Evolutionary conservation across 1,140 invertebrate species (phyloP).

Genomic region (Cataglyphis hispanica): DNA sequence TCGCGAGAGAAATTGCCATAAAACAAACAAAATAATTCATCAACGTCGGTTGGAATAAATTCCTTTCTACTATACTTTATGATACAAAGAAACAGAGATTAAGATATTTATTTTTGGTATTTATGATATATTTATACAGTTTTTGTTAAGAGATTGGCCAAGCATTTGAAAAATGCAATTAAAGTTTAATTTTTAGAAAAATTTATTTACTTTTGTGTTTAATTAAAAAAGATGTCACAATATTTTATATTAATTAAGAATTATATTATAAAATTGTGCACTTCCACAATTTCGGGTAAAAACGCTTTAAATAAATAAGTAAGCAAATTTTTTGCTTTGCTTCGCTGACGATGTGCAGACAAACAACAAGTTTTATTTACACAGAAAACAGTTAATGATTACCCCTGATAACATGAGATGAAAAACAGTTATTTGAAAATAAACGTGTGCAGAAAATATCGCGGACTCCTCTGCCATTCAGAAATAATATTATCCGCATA

Average conservation of each 20-base stretch:
- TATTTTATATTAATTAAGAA: not conserved
- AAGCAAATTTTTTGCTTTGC: not conserved
- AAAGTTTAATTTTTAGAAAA: not conserved
- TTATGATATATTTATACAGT: not conserved
- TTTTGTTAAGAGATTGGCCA: not conserved
- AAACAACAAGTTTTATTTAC: not conserved
- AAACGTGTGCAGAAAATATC: not conserved
- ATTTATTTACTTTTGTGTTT: not conserved
- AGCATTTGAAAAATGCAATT: not conserved
- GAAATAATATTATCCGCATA: conserved; percentile 57
- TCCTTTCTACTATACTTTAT: conserved; percentile 33
- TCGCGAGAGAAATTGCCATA: conserved; percentile 39
- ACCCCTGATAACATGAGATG: not conserved
- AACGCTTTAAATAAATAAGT: not conserved
- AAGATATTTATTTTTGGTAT: conserved; percentile 34
- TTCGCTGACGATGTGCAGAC: not conserved
- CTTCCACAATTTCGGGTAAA: not conserved
- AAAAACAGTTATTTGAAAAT: conserved; percentile 10
- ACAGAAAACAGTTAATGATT: not conserved
- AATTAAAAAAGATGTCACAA: not conserved
- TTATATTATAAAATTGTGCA: not conserved
- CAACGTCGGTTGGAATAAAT: conserved; percentile 43
- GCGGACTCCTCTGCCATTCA: not conserved
- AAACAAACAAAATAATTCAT: conserved; percentile 64
- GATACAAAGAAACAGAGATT: conserved; percentile 17